Conservation (phyloP, 2,888 invertebrate genomes). For the Rhopalosiphum nymphaeae region DNA sequence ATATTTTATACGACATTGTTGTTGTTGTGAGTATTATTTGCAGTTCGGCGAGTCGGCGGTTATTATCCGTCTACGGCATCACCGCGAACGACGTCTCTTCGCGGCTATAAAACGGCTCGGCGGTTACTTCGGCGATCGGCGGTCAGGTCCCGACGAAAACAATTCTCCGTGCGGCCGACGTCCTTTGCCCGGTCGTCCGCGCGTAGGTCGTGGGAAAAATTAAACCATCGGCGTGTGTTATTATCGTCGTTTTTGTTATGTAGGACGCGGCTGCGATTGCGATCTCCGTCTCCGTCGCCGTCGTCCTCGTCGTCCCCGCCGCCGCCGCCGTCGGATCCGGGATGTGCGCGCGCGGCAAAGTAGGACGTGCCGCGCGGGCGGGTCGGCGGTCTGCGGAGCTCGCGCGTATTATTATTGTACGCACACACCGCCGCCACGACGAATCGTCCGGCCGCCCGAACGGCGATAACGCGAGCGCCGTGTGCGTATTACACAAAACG, state of each 20-base stretch:
- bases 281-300: conserved; percentile 28
- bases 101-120: not conserved
- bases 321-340: conserved; percentile 45
- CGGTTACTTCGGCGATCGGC: not conserved
- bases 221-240: not conserved
- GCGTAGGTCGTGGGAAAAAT: conserved; percentile 47
- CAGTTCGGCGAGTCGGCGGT: not conserved
- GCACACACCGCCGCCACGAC: not conserved
- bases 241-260: conserved; percentile 24
- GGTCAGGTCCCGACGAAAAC: not conserved
- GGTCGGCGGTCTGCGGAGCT: not conserved
- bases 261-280: conserved; percentile 58
- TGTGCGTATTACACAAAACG: not conserved
- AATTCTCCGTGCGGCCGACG: not conserved
- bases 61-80: not conserved
- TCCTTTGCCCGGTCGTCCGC: not conserved
- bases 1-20: not conserved
- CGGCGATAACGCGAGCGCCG: not conserved
- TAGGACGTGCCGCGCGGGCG: conserved; percentile 41
- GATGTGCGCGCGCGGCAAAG: conserved; percentile 59
- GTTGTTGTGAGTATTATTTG: not conserved
- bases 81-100: not conserved
- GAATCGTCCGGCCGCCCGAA: conserved; percentile 20
- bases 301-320: not conserved
- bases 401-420: not conserved